Percentiles rank a stretch among this genome's conserved stretches.
These are phyloP conservation scores for Chamaea fasciata DNA, from an alignment of 2,113 vertebrate species.

Conservation along the genomic window DNA sequence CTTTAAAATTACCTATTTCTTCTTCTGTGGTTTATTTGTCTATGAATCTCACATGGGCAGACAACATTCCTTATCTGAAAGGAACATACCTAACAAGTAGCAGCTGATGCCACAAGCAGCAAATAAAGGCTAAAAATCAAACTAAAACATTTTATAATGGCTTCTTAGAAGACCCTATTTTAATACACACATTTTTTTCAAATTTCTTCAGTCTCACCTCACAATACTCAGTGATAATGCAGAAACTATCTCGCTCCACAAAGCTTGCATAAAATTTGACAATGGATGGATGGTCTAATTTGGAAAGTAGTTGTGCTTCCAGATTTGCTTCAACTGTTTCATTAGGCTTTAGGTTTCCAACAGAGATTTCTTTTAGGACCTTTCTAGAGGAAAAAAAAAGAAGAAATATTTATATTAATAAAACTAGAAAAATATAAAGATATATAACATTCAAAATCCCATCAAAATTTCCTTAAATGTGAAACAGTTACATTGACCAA, in stretches of 20 bases:
- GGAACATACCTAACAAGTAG: neutral
- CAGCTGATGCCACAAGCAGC: neutral
- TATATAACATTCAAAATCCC: neutral
- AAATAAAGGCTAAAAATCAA: neutral
- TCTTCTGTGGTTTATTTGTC: neutral
- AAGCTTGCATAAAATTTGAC: conserved; percentile 84
- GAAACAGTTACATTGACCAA: neutral
- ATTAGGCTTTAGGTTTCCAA: conserved; percentile 79
- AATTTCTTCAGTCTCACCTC: conserved; percentile 73
- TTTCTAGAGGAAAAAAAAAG: conserved; percentile 69
- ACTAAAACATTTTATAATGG: neutral
- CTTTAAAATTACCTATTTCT: neutral
- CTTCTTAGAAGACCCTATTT: neutral
- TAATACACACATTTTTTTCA: neutral
- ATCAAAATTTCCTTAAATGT: neutral
- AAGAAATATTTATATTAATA: neutral
- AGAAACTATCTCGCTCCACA: conserved; percentile 80
- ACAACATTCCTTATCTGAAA: neutral
- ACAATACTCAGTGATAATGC: conserved; percentile 86
- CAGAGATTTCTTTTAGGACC: conserved; percentile 81
- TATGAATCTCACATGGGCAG: neutral
- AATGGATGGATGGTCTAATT: conserved; percentile 82
- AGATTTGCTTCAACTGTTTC: conserved; percentile 82
- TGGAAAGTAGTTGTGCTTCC: conserved; percentile 84
- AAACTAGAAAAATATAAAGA: neutral